A percentile compares a stretch with the other conserved stretches of the same genome.
These are phyloP conservation scores for Epicampocera succincta DNA, from an alignment of 2,888 invertebrate genomes.

Conservation along the genomic window DNA sequence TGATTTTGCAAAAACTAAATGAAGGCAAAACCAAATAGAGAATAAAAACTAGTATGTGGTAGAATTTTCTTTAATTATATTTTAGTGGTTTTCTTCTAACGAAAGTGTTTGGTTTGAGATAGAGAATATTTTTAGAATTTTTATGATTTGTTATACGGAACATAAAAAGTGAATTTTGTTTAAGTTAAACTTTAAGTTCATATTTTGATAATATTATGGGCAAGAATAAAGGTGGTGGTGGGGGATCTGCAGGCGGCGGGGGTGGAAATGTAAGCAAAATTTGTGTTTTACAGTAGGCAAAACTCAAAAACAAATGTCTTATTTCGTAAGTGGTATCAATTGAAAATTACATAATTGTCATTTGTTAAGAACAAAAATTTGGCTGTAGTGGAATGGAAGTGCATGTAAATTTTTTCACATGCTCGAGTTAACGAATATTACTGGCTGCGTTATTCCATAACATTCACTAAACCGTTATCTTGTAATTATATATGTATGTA, in stretches of 20 bases:
- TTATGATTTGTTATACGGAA: slow-evolving; percentile 4
- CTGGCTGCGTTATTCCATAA: too few species aligned
- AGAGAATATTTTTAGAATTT: slow-evolving; percentile 2
- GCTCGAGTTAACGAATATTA: neutral
- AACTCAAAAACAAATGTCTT: slow-evolving; percentile 9
- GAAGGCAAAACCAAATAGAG: slow-evolving; percentile 35
- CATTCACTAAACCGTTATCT: too few species aligned
- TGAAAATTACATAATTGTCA: slow-evolving; percentile 52
- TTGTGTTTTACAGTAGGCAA: slow-evolving; percentile 77
- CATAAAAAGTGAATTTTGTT: neutral
- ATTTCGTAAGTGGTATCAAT: slow-evolving; percentile 60
- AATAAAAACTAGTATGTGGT: slow-evolving; percentile 24
- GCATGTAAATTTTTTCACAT: neutral
- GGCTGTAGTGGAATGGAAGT: slow-evolving; percentile 5
- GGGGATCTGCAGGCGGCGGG: slow-evolving; percentile 71
- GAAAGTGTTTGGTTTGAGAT: slow-evolving; percentile 35
- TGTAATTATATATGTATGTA: too few species aligned
- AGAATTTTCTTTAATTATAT: slow-evolving; percentile 58
- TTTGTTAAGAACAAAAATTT: slow-evolving; percentile 1
- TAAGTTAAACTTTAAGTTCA: slow-evolving; percentile 20
- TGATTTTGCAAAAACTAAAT: slow-evolving; percentile 43
- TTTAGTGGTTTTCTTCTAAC: slow-evolving; percentile 65
- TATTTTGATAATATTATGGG: slow-evolving; percentile 73
- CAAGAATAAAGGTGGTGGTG: slow-evolving; percentile 77
- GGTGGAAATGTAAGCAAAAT: slow-evolving; percentile 80